Conservation (phyloP, 2,113 vertebrate genomes). For the Boleophthalmus pectinirostris region DNA sequence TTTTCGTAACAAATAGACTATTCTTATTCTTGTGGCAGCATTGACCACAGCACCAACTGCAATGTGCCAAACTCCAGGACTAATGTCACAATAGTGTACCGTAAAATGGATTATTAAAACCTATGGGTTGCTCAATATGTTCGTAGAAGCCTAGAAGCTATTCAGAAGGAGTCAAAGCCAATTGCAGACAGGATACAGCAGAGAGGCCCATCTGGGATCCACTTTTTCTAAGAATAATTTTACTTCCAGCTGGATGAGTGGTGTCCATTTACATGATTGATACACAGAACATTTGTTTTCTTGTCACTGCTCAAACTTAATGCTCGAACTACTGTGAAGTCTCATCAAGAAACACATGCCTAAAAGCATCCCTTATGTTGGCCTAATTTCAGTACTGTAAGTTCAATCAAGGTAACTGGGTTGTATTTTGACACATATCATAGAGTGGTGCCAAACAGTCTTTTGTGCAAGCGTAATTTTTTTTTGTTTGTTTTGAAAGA, state of each 20-base stretch:
- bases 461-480: not conserved
- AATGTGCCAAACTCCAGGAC: not conserved
- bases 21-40: not conserved
- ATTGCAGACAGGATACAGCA: no score
- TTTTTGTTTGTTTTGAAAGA: not conserved
- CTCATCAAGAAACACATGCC: not conserved
- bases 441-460: not conserved
- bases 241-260: not conserved
- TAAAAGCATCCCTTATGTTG: not conserved
- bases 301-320: not conserved
- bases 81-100: not conserved
- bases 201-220: not conserved
- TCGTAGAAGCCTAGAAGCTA: not conserved
- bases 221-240: conserved; percentile 1
- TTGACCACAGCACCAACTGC: not conserved
- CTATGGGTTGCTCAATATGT: not conserved
- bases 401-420: not conserved
- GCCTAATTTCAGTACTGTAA: not conserved
- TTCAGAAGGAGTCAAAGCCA: not conserved
- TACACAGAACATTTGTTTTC: not conserved
- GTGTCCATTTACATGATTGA: not conserved
- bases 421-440: no score
- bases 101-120: not conserved
- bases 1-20: not conserved
- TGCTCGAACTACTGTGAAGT: not conserved